Percentiles rank a stretch among this genome's conserved stretches.
Conservation (phyloP, 2,113 vertebrate species). For the Ciconia stormi region DNA sequence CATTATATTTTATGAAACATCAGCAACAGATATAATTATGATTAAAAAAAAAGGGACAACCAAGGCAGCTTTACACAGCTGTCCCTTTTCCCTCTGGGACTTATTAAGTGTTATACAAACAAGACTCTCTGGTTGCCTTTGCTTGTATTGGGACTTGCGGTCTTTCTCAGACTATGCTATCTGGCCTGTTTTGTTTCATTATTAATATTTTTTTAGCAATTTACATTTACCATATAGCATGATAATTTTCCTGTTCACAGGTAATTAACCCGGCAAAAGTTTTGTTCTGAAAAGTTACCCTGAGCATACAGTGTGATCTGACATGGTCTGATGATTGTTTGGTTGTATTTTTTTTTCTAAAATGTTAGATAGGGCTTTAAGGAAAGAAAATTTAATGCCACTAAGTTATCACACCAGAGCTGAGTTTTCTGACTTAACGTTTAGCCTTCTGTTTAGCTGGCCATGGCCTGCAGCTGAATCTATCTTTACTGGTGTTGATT, state of each 20-base stretch:
- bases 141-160: not conserved
- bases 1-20: not conserved
- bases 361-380: not conserved
- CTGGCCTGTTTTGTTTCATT: not conserved
- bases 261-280: not conserved
- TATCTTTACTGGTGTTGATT: not conserved
- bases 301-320: not conserved
- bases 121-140: conserved; percentile 46
- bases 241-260: not conserved
- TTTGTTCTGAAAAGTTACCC: not conserved
- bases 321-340: not conserved
- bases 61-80: conserved; percentile 13
- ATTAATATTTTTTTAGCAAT: not conserved
- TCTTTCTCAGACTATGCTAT: not conserved
- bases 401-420: not conserved
- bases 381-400: not conserved
- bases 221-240: not conserved
- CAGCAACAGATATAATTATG: not conserved
- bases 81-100: conserved; percentile 59
- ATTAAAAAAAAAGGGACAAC: not conserved
- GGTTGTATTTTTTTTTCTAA: not conserved
- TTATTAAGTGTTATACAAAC: conserved; percentile 71
- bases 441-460: not conserved
- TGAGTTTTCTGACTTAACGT: not conserved
- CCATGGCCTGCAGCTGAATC: not conserved